These are phyloP conservation scores for Muntiacus muntjak DNA, from an alignment of 2,113 vertebrate genomes.

Conservation along the genomic window DNA sequence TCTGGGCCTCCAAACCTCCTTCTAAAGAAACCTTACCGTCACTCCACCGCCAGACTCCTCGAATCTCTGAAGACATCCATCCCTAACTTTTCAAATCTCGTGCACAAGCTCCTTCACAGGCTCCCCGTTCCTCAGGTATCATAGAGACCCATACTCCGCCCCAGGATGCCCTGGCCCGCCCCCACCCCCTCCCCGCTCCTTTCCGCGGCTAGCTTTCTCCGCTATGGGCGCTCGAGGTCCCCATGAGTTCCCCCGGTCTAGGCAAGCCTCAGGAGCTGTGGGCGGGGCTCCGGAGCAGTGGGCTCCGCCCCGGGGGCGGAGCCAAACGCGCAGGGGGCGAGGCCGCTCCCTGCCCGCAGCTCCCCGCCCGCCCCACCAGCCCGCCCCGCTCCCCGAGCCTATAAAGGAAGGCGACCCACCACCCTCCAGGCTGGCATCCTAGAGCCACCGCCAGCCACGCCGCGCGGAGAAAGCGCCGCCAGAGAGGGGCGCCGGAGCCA, in stretches of 20 bases:
- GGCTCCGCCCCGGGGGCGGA: not conserved
- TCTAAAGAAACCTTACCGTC: not conserved
- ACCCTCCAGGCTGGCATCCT: not conserved
- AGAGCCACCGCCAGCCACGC: not conserved
- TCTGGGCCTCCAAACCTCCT: not conserved
- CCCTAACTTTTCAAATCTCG: not conserved
- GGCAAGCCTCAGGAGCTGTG: fast-evolving
- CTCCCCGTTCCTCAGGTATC: not conserved
- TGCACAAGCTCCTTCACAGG: not conserved
- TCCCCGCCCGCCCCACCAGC: not conserved
- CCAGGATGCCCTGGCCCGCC: not conserved
- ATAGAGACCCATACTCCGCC: not conserved
- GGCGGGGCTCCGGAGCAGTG: not conserved
- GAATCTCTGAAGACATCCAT: not conserved
- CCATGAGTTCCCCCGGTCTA: not conserved
- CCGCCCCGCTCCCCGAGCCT: not conserved
- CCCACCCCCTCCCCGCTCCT: not conserved
- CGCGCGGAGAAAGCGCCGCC: not conserved
- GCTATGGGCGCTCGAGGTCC: fast-evolving
- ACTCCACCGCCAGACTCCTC: not conserved
- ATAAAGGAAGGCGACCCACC: slow-evolving; percentile 47
- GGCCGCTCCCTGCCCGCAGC: not conserved
- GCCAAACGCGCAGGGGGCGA: not conserved
- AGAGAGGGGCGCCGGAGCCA: slow-evolving; percentile 60
- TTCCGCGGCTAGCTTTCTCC: not conserved